These are phyloP conservation scores for Microcebus griseorufus DNA, from an alignment of 2,113 vertebrate species.

Conservation along the genomic window DNA sequence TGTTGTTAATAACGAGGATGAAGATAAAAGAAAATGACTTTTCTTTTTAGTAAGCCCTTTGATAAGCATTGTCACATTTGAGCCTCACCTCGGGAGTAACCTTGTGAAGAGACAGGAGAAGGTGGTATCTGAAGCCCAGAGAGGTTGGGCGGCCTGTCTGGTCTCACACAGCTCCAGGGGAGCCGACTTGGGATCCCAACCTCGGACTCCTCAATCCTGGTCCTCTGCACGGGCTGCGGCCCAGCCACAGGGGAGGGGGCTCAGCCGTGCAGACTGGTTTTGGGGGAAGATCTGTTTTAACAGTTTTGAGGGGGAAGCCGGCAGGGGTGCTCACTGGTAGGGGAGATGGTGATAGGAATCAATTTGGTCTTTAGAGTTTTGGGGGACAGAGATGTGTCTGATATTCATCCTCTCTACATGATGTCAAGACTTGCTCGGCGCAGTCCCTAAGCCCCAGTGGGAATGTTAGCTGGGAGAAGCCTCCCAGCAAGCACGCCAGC, in stretches of 20 bases:
- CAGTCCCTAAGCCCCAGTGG: neutral
- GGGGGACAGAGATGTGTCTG: neutral
- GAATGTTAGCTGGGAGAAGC: neutral
- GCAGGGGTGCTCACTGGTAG: neutral
- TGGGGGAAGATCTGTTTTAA: neutral
- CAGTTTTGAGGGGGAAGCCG: neutral
- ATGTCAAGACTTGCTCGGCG: neutral
- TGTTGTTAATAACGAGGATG: neutral
- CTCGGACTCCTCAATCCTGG: neutral
- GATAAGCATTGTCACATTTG: neutral
- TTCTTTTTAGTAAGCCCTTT: constrained; percentile 13
- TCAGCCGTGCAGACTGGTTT: neutral
- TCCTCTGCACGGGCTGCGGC: neutral
- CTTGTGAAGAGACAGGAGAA: constrained; percentile 6
- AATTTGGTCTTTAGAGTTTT: neutral
- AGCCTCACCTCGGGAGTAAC: neutral
- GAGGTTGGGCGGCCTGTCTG: neutral
- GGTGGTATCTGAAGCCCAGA: neutral
- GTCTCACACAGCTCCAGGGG: neutral
- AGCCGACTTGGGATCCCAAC: neutral
- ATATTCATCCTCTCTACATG: neutral
- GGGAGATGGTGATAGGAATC: neutral
- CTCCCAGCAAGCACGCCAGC: neutral
- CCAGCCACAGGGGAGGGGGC: neutral
- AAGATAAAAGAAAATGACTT: neutral